Percentiles rank a stretch among this genome's conserved stretches.
phyloP scores from a whole-genome alignment of 2,113 vertebrate genomes.

The Gallinago jamesoni region DNA sequence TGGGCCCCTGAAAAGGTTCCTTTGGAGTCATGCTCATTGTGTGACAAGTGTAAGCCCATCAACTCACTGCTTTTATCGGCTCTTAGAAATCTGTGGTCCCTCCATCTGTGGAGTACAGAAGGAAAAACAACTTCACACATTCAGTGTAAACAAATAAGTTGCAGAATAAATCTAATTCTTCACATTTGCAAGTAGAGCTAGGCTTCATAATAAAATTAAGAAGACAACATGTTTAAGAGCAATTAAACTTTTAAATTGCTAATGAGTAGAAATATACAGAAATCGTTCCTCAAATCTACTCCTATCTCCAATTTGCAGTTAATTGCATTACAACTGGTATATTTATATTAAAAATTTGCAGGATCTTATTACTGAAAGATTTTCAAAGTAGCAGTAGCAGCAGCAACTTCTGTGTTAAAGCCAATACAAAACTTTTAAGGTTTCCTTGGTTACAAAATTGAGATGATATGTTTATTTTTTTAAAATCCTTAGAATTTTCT shows the following conservation, averaged over 20 bases:
- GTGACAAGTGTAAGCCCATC: background rate
- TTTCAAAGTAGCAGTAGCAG: background rate
- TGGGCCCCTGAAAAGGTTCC: background rate
- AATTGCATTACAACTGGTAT: background rate
- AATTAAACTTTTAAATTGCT: conserved; percentile 17
- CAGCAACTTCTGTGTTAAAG: background rate
- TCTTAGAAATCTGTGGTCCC: background rate
- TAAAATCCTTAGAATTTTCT: background rate
- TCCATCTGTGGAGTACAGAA: background rate
- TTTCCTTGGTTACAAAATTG: background rate
- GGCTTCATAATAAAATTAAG: conserved; percentile 23
- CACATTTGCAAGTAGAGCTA: background rate
- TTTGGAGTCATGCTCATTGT: accelerated
- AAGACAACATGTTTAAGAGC: background rate
- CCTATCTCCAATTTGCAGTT: background rate
- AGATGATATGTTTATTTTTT: accelerated
- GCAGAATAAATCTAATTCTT: background rate
- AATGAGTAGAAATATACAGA: conserved; percentile 35
- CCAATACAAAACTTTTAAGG: background rate
- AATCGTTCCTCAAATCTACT: background rate
- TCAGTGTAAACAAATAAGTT: background rate
- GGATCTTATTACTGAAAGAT: background rate
- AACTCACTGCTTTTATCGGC: background rate
- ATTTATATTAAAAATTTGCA: conserved; percentile 34
- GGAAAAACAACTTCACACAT: background rate